A percentile compares a stretch with the other conserved stretches of the same genome.
These are phyloP conservation scores for Polietes domitor DNA, from an alignment of 2,888 invertebrate species.

Conservation along the genomic window DNA sequence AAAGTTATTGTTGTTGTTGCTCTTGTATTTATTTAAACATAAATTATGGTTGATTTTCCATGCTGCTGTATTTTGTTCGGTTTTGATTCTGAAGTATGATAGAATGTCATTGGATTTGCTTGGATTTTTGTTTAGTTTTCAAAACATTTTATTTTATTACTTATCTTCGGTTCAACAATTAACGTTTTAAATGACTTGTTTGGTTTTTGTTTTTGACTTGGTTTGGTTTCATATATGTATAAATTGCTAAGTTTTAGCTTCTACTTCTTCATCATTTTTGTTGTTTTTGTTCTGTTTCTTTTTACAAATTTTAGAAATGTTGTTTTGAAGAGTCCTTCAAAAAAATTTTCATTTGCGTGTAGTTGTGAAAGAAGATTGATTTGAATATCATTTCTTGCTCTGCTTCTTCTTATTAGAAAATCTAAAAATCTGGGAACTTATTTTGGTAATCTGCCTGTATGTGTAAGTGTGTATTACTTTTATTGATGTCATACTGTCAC, in stretches of 20 bases:
- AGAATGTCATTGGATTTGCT: not conserved
- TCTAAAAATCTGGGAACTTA: not conserved
- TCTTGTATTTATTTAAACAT: not conserved
- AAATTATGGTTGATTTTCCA: not conserved
- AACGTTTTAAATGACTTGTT: constrained; percentile 53
- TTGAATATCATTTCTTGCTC: not conserved
- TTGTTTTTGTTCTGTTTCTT: constrained; percentile 25
- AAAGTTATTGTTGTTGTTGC: not conserved
- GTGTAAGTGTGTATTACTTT: too few species aligned
- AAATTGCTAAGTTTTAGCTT: too few species aligned
- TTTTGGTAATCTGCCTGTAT: too few species aligned
- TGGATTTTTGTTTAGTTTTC: not conserved
- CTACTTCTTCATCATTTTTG: too few species aligned
- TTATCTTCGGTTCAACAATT: constrained; percentile 54
- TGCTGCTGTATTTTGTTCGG: not conserved
- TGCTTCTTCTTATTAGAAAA: constrained; percentile 3
- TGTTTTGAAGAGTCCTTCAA: not conserved
- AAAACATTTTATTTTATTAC: constrained; percentile 10
- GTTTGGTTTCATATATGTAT: constrained; percentile 40
- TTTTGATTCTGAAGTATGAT: not conserved
- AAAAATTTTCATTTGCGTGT: constrained; percentile 20
- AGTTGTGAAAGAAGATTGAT: constrained; percentile 9
- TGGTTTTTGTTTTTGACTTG: constrained; percentile 29
- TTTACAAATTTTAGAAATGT: constrained; percentile 21
- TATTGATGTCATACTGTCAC: too few species aligned